Evolutionary conservation across 1,140 invertebrate genomes (phyloP).

Genomic region (Drosophila guanche): DNA sequence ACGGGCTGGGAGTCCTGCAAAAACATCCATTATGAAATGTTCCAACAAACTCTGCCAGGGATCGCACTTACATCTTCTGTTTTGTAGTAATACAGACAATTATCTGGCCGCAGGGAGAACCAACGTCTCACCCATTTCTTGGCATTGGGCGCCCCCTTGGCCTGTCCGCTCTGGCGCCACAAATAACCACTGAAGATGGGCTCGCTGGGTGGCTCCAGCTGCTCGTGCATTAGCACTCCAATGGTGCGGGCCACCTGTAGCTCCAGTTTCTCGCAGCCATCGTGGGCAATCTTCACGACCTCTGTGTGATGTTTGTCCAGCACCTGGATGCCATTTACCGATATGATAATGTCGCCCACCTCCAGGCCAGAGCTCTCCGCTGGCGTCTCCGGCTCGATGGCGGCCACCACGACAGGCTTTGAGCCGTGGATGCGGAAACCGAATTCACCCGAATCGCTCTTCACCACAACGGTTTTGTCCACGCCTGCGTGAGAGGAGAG

Average conservation of each 20-base stretch:
- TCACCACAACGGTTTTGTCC: conserved; percentile 93
- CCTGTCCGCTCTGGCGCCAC: conserved; percentile 88
- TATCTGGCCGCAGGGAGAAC: conserved; percentile 95
- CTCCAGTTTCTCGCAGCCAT: conserved; percentile 92
- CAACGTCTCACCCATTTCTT: conserved; percentile 94
- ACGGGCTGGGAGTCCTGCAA: conserved; percentile 93
- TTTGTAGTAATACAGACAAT: conserved; percentile 98
- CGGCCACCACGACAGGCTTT: conserved; percentile 97
- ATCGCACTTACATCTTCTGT: conserved; percentile 88
- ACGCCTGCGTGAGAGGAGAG: conserved; percentile 86
- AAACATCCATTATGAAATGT: conserved; percentile 5
- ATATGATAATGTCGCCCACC: conserved; percentile 96
- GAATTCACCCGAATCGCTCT: conserved; percentile 93
- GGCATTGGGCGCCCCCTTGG: conserved; percentile 84
- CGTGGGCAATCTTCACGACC: conserved; percentile 96
- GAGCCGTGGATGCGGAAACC: conserved; percentile 98
- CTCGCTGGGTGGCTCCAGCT: conserved; percentile 86
- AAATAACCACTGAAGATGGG: conserved; percentile 91
- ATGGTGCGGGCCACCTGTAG: conserved; percentile 94
- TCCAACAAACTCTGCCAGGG: background rate
- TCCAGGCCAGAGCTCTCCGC: conserved; percentile 95
- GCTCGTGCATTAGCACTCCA: conserved; percentile 88
- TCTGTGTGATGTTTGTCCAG: conserved; percentile 96
- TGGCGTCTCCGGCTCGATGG: conserved; percentile 95
- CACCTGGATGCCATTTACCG: conserved; percentile 95